Evolutionary conservation across 2,888 invertebrate species (phyloP).

Genomic region (Flexamia atlantica): DNA sequence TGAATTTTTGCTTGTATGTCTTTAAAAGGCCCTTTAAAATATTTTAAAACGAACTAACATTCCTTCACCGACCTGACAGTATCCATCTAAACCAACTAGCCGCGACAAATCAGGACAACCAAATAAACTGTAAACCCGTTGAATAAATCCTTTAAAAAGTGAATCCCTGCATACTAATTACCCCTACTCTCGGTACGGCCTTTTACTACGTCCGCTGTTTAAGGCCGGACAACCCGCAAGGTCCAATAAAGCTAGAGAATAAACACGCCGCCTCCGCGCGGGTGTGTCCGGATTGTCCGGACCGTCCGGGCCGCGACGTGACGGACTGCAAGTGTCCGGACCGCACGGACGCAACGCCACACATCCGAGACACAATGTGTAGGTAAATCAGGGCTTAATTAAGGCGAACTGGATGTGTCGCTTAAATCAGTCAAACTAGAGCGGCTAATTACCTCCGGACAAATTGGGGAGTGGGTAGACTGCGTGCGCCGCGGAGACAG

Average conservation of each 20-base stretch:
- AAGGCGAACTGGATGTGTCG: conserved; percentile 46
- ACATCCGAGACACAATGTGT: conserved; percentile 21
- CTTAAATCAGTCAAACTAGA: conserved; percentile 51
- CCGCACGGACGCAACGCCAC: too few relatives aligned
- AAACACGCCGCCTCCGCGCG: neutral
- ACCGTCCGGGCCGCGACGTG: neutral
- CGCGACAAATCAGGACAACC: neutral
- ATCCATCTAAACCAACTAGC: too few relatives aligned
- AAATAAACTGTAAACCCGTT: neutral
- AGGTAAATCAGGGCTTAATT: conserved; percentile 54
- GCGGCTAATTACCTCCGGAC: conserved; percentile 42
- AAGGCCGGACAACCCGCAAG: neutral
- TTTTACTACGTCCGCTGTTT: neutral
- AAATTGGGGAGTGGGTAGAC: conserved; percentile 23
- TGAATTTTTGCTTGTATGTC: too few relatives aligned
- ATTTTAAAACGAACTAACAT: too few relatives aligned
- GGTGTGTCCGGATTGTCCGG: too few relatives aligned
- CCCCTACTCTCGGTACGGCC: neutral
- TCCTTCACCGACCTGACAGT: too few relatives aligned
- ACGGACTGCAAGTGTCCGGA: neutral
- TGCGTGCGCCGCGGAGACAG: neutral
- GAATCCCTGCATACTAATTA: conserved; percentile 8
- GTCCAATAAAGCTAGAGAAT: neutral
- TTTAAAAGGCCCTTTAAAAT: too few relatives aligned
- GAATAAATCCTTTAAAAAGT: neutral